Base-by-base conservation (phyloP, 1,140 invertebrate genomes). In the Brachionus manjavacas region DNA sequence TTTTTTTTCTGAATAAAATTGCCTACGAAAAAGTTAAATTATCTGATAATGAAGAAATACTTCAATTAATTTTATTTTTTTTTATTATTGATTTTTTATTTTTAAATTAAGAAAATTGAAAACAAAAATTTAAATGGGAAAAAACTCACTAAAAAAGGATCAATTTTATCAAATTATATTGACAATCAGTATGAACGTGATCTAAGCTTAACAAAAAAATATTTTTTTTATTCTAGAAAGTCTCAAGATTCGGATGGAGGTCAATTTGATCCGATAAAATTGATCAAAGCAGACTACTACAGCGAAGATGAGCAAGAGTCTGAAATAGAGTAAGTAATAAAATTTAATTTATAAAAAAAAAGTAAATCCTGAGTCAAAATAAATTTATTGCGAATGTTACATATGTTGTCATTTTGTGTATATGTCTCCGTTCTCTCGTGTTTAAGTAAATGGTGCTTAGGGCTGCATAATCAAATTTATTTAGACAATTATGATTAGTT, bases 141-240 rank as follows among this genome's bases (percentile, higher is more conserved):
- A 31, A 84, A 87, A 49, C 84, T 87, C 2, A 80, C 49, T 11
- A 87, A 87, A 66, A 87, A 87, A 70, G 87, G 87, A 28, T 88
- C 88, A 20, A 84, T 87, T 41, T 85, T 88, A 52, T 86, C 86
- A 16, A 87, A 88, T 74, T 88, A 88, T 85, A 87, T 88, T 4
- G 31, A 11, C 31, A 20, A 12, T n/a, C 68, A 72, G 68, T 72
- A 72, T 39, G 68, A 23, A 68, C 14, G 14, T 68, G 12, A 68
- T 28, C 0, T 35, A 7, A 6, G 1, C 31, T 35, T 7, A 25
- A 14, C 2, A 72, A 35, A 35, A n/a, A 35, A 72, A 72, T 14
- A 46, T 46, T 31, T 49, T 46, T 76, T 23, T 46, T 41, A 41
- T 46, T 20, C 20, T 11, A 72, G 35, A 14, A 39, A 39, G 12